Evolutionary conservation across 2,888 invertebrate species (phyloP).

Genomic region (Amitus sp.): DNA sequence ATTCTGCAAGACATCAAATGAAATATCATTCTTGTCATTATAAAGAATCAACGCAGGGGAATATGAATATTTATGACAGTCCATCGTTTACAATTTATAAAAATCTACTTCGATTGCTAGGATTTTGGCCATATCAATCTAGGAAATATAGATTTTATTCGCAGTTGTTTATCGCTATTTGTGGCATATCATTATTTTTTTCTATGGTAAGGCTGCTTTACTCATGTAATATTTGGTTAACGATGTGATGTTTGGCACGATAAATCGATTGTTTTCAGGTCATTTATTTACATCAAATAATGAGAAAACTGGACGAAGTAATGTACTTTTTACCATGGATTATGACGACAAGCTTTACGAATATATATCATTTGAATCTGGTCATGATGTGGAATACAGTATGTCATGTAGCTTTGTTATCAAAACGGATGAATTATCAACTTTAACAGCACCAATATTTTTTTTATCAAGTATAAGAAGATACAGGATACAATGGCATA

Average conservation of each 20-base stretch:
- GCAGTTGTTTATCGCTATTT: not conserved
- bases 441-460: not conserved
- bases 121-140: constrained; percentile 1
- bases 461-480: not conserved
- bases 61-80: too few species aligned
- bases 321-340: not conserved
- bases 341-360: not conserved
- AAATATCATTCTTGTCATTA: too few species aligned
- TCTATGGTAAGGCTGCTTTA: not conserved
- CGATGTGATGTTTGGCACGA: too few species aligned
- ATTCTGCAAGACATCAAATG: too few species aligned
- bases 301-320: not conserved
- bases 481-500: not conserved
- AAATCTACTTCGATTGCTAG: not conserved
- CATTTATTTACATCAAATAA: not conserved
- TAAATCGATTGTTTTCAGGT: not conserved
- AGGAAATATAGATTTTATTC: not conserved
- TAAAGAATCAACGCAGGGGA: too few species aligned
- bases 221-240: too few species aligned
- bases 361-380: not conserved
- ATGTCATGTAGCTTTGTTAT: not conserved
- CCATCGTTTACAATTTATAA: not conserved
- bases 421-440: too few species aligned
- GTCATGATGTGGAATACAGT: not conserved
- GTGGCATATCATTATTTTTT: not conserved